A percentile compares a stretch with the other conserved stretches of the same genome.
These are phyloP conservation scores for Caenorhabditis brenneri DNA, from an alignment of 1,140 invertebrate genomes.

Conservation along the genomic window DNA sequence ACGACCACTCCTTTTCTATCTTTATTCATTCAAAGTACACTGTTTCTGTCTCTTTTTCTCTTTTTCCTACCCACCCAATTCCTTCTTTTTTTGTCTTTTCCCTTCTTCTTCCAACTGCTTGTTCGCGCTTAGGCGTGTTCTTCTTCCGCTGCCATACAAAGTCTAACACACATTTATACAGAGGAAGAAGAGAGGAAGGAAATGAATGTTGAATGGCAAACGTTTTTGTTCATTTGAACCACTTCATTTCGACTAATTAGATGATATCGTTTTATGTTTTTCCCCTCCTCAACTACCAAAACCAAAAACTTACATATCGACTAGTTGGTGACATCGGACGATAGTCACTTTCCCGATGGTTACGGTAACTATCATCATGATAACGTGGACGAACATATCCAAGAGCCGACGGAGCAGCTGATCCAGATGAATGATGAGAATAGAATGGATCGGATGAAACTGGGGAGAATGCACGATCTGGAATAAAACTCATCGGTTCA, in stretches of 20 bases:
- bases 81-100: neutral
- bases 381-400: conserved; percentile 48
- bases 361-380: conserved; percentile 51
- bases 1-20: neutral
- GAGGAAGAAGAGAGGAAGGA: too few relatives aligned
- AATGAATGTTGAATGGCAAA: neutral
- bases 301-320: conserved; percentile 44
- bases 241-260: conserved; percentile 34
- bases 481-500: neutral
- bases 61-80: neutral
- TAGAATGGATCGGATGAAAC: conserved; percentile 31
- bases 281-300: neutral
- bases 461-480: conserved; percentile 32
- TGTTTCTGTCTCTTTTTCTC: neutral
- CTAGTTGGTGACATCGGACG: conserved; percentile 43
- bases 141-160: neutral
- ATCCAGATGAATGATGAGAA: conserved; percentile 21
- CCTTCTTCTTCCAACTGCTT: neutral
- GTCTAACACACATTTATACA: neutral
- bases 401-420: conserved; percentile 1
- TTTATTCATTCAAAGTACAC: conserved; percentile 12
- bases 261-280: neutral
- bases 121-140: conserved; percentile 36
- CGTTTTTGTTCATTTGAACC: conserved; percentile 10
- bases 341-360: conserved; percentile 18